Conservation (phyloP, 2,797 vertebrate genomes). For the Vultur gryphus region DNA sequence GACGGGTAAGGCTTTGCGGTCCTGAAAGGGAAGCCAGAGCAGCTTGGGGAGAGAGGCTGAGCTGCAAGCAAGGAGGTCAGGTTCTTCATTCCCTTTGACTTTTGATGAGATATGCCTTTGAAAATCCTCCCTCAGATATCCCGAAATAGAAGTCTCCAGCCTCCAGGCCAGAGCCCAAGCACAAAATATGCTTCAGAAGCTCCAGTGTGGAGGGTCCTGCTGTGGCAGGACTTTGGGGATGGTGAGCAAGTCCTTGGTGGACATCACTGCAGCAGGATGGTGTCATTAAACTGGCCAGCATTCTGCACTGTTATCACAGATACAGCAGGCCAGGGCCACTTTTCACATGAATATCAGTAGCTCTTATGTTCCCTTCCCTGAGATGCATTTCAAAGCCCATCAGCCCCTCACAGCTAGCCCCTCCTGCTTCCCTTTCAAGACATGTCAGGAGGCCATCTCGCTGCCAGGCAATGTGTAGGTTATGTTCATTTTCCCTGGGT, state of each 20-base stretch:
- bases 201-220: neutral
- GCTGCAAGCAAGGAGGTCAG: neutral
- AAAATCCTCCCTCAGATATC: neutral
- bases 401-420: neutral
- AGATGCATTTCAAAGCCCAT: slow-evolving; percentile 7
- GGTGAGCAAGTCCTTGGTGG: neutral
- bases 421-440: slow-evolving; percentile 19
- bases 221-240: neutral
- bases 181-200: neutral
- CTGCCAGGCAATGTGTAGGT: neutral
- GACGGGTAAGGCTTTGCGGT: neutral
- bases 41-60: neutral
- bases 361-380: neutral
- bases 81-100: slow-evolving; percentile 32
- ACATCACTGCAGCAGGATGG: neutral
- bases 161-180: neutral
- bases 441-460: neutral
- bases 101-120: slow-evolving; percentile 42
- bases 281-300: neutral
- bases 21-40: neutral
- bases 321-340: neutral
- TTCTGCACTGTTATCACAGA: neutral
- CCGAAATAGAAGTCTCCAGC: neutral
- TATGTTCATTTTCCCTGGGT: slow-evolving; percentile 1
- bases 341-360: neutral